These are phyloP conservation scores for Ceyx melanurus DNA, from an alignment of 2,113 vertebrate species.

Conservation along the genomic window DNA sequence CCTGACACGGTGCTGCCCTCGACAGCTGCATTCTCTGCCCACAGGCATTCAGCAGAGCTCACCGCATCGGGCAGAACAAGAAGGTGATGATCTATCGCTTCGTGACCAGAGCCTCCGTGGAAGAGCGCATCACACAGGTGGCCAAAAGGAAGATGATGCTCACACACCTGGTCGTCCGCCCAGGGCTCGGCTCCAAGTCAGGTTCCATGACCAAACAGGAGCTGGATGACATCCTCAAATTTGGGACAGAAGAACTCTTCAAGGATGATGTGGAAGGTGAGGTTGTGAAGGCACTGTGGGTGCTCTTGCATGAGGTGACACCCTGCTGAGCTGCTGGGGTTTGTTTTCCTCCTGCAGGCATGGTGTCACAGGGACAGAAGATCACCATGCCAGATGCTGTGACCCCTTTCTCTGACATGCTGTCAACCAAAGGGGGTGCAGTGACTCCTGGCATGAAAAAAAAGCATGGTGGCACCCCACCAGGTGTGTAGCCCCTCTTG, in stretches of 20 bases:
- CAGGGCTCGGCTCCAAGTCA: slow-evolving; percentile 94
- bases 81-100: slow-evolving; percentile 99
- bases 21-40: fast-evolving
- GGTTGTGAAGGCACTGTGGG: background rate
- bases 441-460: slow-evolving; percentile 66
- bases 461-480: slow-evolving; percentile 73
- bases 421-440: slow-evolving; percentile 65
- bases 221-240: slow-evolving; percentile 97
- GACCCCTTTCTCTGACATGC: slow-evolving; percentile 61
- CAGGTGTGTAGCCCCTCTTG: slow-evolving; percentile 54
- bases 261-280: slow-evolving; percentile 95
- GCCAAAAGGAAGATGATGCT: slow-evolving; percentile 99
- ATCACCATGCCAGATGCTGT: slow-evolving; percentile 33
- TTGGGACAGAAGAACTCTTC: slow-evolving; percentile 96
- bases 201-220: slow-evolving; percentile 99
- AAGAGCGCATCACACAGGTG: slow-evolving; percentile 98
- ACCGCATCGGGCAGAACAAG: slow-evolving; percentile 95
- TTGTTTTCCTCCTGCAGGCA: slow-evolving; percentile 42
- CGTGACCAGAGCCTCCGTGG: slow-evolving; percentile 93
- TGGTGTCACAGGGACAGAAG: slow-evolving; percentile 78
- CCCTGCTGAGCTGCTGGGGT: background rate
- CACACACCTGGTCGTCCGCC: slow-evolving; percentile 95
- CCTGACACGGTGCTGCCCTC: fast-evolving
- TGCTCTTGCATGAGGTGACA: fast-evolving
- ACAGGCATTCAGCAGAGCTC: slow-evolving; percentile 96